Evolutionary conservation across 1,140 invertebrate species (phyloP), one percentile per base, ranked within the genome.

Genomic region (Planococcus citri): DNA sequence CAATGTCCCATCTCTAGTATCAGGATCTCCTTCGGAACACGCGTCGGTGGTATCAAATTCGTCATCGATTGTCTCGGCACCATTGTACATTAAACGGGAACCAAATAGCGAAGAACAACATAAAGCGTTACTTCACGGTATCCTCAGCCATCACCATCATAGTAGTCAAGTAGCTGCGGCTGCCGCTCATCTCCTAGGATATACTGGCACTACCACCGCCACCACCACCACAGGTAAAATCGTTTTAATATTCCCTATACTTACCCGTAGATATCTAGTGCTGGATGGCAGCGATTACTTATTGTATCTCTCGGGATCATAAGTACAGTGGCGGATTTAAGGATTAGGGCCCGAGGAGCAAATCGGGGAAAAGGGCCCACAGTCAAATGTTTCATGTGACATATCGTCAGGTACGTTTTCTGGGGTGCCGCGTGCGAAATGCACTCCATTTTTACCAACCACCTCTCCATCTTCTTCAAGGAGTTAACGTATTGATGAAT

Each of bases 151-250:
- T 10, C 60, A 64, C 60, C 60, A 64, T 27, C 51, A 58, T 17
- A 58, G 51, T 58, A 64, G 60, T 64, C 20, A 25, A 14, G 20
- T 24, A 6, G 60, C 17, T 6, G 60, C 60, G 20, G 60, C 60
- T 2, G 60, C 60, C 20, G 60, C 60, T 20, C 4, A 4, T 60
- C 60, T 64, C 21, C 9, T 24, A 25, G 21, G 25, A 9, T 25
- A 24, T 25, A 27, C 22, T 20, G 25, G 22, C 22, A 64, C 21
- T 25, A 64, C 60, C 60, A 27, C 60, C 60, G 60, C 60, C 21
- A 64, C 60, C 10, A 64, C 60, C 17, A 64, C 60, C 60, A 64
- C 60, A 64, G 60, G 60, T 64, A 64, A 64, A 37, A 64, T 64
- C 60, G 60, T 64, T 64, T 64, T 4, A 24, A 24, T 64, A 25